Conservation (phyloP, 1,140 invertebrate genomes). For the Drosophila punjabiensis region DNA sequence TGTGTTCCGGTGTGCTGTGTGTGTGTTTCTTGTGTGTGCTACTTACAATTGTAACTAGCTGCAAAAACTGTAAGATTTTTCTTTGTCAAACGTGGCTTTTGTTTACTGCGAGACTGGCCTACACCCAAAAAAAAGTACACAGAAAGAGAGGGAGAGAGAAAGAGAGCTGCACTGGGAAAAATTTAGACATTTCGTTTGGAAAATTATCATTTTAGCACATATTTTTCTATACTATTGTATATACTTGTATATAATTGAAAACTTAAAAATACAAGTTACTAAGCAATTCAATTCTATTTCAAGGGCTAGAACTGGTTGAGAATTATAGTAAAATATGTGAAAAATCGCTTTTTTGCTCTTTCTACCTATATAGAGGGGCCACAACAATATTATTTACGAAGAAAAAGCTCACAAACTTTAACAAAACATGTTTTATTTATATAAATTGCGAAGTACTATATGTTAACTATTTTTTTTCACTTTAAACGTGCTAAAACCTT, state of each 20-base stretch:
- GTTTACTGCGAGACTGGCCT: constrained; percentile 70
- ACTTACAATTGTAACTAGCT: constrained; percentile 83
- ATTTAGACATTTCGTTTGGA: neutral
- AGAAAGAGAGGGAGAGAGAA: constrained; percentile 5
- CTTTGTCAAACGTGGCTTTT: constrained; percentile 74
- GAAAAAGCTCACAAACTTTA: neutral
- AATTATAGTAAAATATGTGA: neutral
- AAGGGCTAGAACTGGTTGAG: neutral
- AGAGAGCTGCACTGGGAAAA: constrained; percentile 31
- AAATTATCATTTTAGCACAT: neutral
- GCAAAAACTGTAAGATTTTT: constrained; percentile 70
- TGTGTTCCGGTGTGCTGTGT: constrained; percentile 15
- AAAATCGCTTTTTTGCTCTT: neutral
- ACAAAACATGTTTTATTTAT: neutral
- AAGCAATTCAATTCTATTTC: neutral
- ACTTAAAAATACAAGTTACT: neutral
- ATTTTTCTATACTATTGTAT: neutral
- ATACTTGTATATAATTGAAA: neutral
- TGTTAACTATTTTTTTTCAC: neutral
- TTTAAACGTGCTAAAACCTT: neutral
- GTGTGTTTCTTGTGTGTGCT: constrained; percentile 59
- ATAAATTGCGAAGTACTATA: neutral
- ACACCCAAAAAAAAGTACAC: constrained; percentile 70
- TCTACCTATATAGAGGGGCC: too few species aligned
- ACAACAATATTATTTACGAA: too few species aligned